A percentile compares a stretch with the other conserved stretches of the same genome.
Evolutionary conservation across 2,888 invertebrate species (phyloP).

Genomic region (Sinohyriopsis cumingii): DNA sequence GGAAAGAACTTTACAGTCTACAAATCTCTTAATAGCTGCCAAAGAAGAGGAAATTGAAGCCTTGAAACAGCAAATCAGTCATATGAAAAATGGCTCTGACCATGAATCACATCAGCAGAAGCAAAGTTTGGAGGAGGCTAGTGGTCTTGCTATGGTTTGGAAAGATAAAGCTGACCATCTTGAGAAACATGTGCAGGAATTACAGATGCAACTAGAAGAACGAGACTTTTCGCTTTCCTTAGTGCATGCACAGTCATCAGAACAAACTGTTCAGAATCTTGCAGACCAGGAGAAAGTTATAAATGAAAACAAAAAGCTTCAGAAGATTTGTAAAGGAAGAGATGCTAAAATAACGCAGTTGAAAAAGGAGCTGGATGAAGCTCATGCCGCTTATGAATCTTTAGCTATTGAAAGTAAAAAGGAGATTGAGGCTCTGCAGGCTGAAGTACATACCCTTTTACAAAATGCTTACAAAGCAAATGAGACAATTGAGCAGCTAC

Average conservation of each 20-base stretch:
- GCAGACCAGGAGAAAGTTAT: constrained; percentile 28
- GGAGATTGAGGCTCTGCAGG: constrained; percentile 6
- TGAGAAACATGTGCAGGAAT: no score
- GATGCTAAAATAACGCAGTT: constrained; percentile 22
- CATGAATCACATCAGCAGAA: no score
- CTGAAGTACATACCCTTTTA: constrained; percentile 1
- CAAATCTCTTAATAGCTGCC: neutral
- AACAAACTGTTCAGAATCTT: constrained; percentile 22
- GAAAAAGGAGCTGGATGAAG: no score
- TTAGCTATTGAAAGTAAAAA: constrained; percentile 9
- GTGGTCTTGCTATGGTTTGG: no score
- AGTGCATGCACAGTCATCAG: neutral
- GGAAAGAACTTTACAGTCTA: no score
- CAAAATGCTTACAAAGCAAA: no score
- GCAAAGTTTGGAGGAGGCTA: no score
- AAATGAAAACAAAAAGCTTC: constrained; percentile 36
- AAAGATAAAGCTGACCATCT: no score
- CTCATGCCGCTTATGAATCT: no score
- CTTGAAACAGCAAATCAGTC: constrained; percentile 31
- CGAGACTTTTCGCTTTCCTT: no score
- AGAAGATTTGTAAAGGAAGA: constrained; percentile 28
- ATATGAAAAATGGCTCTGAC: constrained; percentile 23
- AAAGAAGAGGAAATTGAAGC: constrained; percentile 30
- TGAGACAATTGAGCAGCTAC: no score
- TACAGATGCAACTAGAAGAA: no score